Percentiles rank a stretch among this genome's conserved stretches.
These are phyloP conservation scores for Eupsilia transversa DNA, from an alignment of 2,888 invertebrate species.

Conservation along the genomic window DNA sequence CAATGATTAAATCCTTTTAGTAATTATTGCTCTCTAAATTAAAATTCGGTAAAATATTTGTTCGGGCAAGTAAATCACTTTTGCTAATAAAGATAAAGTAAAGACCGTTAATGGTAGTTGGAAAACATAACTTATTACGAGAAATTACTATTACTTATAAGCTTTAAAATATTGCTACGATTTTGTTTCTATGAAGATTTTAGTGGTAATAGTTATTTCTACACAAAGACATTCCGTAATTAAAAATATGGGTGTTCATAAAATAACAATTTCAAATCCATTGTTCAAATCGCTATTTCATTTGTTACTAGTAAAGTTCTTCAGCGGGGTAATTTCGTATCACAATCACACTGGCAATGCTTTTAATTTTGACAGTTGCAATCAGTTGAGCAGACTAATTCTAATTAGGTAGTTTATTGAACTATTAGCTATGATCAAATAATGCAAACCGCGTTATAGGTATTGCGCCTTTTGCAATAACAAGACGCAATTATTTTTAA, in stretches of 20 bases:
- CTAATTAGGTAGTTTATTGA: not conserved
- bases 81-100: slow-evolving; percentile 8
- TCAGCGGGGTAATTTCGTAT: not conserved
- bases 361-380: not conserved
- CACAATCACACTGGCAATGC: not conserved
- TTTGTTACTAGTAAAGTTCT: not conserved
- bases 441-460: not conserved
- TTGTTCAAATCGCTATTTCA: not conserved
- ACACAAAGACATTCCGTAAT: too few relatives aligned
- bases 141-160: not conserved
- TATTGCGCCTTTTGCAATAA: not conserved
- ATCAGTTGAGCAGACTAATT: not conserved
- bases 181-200: not conserved
- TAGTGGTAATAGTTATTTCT: not conserved
- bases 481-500: not conserved
- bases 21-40: slow-evolving; percentile 21
- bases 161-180: not conserved
- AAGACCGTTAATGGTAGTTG: slow-evolving; percentile 6
- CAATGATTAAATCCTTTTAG: slow-evolving; percentile 31
- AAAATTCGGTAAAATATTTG: slow-evolving; percentile 1
- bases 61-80: slow-evolving; percentile 15
- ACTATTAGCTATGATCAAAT: not conserved
- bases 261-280: not conserved
- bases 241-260: not conserved
- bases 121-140: not conserved